Base-by-base conservation (phyloP, 1,140 invertebrate species). In the Solen grandis region DNA sequence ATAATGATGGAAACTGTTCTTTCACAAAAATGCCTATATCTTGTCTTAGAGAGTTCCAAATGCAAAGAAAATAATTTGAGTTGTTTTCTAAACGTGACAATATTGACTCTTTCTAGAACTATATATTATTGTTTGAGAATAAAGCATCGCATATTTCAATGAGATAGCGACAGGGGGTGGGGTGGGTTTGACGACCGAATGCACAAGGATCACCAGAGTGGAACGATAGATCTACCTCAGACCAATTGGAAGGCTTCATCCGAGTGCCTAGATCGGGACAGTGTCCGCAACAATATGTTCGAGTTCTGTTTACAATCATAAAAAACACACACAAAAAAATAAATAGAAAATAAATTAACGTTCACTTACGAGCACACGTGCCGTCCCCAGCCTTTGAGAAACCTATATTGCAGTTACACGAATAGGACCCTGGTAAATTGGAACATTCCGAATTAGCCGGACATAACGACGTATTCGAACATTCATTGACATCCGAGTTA, bases 311-410 rank as follows among this genome's bases (percentile, higher is more conserved):
- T n/a, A n/a, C n/a, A n/a, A n/a, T n/a, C 46, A 50, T 50, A 14
- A n/a, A 50, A 13, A 50, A 50, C n/a, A n/a, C n/a, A n/a, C n/a
- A 50, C n/a, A n/a, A 50, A 50, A 50, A n/a, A 13, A 50, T 50
- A 14, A 16, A 29, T 29, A 29, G 2, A 22, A 27, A 22, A 8
- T 59, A 13, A 8, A 29, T 60, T 60, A 29, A 19, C n/a, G 27
- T 60, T 19, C n/a, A 14, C 35, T 22, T 59, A 79, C 76, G 65
- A 69, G 69, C 52, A 62, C 76, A 79, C n/a, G 54, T 41, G 19
- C 76, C 76, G 27, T 62, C 36, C 1, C 31, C 36, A 35, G 76
- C 5, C 31, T 60, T 62, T 1, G 36, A 14, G 57, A 60, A 79
- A 27, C 76, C 76, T 22, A 35, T 46, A 41, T 38, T 31, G 52